These are phyloP conservation scores for Sterna hirundo DNA, from an alignment of 2,113 vertebrate genomes.

Conservation along the genomic window DNA sequence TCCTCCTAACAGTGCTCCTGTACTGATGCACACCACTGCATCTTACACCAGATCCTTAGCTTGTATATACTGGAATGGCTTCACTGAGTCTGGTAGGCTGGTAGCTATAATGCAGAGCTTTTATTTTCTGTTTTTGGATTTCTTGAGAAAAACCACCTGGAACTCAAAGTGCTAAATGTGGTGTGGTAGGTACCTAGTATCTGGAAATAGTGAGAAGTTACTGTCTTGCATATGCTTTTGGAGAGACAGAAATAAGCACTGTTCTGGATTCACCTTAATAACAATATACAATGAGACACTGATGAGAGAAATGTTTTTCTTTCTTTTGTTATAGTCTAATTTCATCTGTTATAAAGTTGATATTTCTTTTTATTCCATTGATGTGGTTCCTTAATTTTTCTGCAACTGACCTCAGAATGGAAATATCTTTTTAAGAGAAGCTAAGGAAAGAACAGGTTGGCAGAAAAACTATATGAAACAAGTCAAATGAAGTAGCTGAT, in stretches of 20 bases:
- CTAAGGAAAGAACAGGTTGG: background rate
- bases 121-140: background rate
- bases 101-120: background rate
- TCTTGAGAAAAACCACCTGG: background rate
- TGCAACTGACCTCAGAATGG: background rate
- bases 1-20: background rate
- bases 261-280: background rate
- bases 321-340: background rate
- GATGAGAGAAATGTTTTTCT: background rate
- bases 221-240: background rate
- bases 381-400: background rate
- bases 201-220: background rate
- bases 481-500: background rate
- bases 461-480: background rate
- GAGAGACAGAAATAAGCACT: background rate
- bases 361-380: background rate
- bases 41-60: background rate
- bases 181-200: background rate
- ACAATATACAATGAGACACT: background rate
- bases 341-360: background rate
- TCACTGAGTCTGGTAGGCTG: background rate
- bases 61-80: background rate
- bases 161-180: background rate
- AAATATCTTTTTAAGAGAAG: background rate
- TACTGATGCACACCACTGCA: background rate